Evolutionary conservation across 2,113 vertebrate genomes (phyloP).

Genomic region (Notarius lentiginosus): DNA sequence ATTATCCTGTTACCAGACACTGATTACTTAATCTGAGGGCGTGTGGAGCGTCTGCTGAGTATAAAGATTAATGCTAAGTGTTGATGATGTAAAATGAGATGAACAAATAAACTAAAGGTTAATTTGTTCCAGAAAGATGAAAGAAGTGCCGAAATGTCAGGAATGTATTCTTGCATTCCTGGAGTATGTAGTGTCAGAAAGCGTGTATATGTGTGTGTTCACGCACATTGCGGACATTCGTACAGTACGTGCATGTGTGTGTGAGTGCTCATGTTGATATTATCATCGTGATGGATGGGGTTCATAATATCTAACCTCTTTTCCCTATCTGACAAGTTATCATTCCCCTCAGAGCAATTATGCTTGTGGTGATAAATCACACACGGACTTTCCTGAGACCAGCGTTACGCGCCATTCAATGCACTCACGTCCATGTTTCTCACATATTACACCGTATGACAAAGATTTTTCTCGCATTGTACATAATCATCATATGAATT

Average conservation of each 20-base stretch:
- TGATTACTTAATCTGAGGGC: constrained; percentile 53
- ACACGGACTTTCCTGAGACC: not conserved
- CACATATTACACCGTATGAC: not conserved
- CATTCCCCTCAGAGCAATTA: constrained; percentile 48
- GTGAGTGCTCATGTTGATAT: constrained; percentile 43
- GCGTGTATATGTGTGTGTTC: constrained; percentile 23
- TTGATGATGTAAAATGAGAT: constrained; percentile 34
- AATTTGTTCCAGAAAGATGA: constrained; percentile 34
- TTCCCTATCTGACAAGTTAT: constrained; percentile 57
- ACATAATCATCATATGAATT: not conserved
- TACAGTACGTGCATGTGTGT: constrained; percentile 26
- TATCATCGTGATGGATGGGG: constrained; percentile 54
- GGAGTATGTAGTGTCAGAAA: not conserved
- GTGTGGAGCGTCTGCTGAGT: constrained; percentile 27
- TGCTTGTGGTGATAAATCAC: constrained; percentile 30
- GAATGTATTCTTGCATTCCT: not conserved
- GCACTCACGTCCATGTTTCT: constrained; percentile 13
- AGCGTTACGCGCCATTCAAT: not conserved
- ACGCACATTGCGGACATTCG: constrained; percentile 28
- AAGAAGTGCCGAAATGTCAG: constrained; percentile 19
- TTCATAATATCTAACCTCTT: constrained; percentile 57
- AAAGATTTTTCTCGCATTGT: not conserved
- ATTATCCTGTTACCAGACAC: constrained; percentile 53
- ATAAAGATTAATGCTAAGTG: constrained; percentile 45
- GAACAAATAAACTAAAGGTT: constrained; percentile 47